Conservation (phyloP, 2,797 vertebrate species). For the Cercopithecus hamlyni region DNA sequence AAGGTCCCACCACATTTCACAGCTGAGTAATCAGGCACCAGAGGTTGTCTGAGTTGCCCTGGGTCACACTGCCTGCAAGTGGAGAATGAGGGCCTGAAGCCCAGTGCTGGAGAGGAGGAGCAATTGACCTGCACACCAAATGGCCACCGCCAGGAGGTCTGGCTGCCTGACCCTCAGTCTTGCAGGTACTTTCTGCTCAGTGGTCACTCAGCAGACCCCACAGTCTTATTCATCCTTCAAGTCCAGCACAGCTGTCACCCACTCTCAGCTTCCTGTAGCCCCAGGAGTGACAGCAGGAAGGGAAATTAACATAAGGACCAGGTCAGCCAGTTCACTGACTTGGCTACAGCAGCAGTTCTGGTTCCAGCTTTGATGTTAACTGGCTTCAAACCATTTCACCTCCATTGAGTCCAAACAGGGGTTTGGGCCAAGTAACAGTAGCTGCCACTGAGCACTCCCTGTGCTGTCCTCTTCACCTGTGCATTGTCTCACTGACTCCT, state of each 20-base stretch:
- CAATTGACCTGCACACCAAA: neutral
- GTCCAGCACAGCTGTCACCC: neutral
- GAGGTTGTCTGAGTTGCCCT: neutral
- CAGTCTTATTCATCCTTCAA: neutral
- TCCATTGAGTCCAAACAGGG: neutral
- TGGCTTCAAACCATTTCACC: neutral
- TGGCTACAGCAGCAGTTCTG: neutral
- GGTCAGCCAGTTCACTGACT: neutral
- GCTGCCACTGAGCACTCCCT: neutral
- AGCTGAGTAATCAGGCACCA: neutral
- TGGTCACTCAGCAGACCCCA: neutral
- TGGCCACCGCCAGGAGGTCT: neutral
- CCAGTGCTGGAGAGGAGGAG: neutral
- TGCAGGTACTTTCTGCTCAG: neutral
- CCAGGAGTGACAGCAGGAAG: neutral
- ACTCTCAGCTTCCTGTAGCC: neutral
- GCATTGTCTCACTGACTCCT: neutral
- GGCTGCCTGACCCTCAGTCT: neutral
- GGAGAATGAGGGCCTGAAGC: neutral
- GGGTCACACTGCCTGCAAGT: neutral
- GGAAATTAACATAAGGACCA: no score
- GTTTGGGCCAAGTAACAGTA: neutral
- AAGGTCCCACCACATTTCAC: accelerated
- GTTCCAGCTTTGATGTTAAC: neutral
- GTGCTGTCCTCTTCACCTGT: accelerated